Evolutionary conservation across 2,888 invertebrate species (phyloP).

Genomic region (Thereva unica): DNA sequence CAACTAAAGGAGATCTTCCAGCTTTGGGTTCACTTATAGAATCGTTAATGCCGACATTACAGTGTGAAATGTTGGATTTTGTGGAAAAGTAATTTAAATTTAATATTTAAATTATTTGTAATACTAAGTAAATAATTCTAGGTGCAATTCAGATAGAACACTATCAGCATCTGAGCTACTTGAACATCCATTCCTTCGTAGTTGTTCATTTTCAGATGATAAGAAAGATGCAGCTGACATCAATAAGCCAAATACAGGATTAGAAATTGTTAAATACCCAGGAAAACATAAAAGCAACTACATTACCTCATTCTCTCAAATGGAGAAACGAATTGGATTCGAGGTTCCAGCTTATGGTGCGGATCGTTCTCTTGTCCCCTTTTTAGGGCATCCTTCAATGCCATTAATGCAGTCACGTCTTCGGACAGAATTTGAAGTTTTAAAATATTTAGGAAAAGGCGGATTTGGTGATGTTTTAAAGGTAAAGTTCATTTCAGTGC

Average conservation of each 20-base stretch:
- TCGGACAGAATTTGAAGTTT: constrained; percentile 77
- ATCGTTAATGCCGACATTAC: constrained; percentile 52
- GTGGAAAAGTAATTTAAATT: constrained; percentile 52
- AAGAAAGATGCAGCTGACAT: constrained; percentile 46
- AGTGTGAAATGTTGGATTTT: constrained; percentile 57
- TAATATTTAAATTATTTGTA: not conserved
- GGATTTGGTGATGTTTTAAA: constrained; percentile 96
- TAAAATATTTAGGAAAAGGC: constrained; percentile 87
- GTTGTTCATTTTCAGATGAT: constrained; percentile 56
- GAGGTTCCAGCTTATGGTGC: constrained; percentile 39
- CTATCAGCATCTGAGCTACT: constrained; percentile 77
- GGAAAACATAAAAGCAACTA: no score
- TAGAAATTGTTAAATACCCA: no score
- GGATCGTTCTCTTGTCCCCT: constrained; percentile 40
- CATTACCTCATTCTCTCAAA: constrained; percentile 64
- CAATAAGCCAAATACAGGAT: no score
- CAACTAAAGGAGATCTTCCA: constrained; percentile 53
- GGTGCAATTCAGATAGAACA: constrained; percentile 57
- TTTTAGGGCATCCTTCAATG: constrained; percentile 49
- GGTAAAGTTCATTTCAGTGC: constrained; percentile 59
- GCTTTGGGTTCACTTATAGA: constrained; percentile 56
- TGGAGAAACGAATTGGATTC: constrained; percentile 34
- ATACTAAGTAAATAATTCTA: constrained; percentile 33
- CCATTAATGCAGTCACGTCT: constrained; percentile 66
- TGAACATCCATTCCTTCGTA: constrained; percentile 73